phyloP scores from a whole-genome alignment of 1,140 invertebrate genomes.

The Macrosteles quadrilineatus region DNA sequence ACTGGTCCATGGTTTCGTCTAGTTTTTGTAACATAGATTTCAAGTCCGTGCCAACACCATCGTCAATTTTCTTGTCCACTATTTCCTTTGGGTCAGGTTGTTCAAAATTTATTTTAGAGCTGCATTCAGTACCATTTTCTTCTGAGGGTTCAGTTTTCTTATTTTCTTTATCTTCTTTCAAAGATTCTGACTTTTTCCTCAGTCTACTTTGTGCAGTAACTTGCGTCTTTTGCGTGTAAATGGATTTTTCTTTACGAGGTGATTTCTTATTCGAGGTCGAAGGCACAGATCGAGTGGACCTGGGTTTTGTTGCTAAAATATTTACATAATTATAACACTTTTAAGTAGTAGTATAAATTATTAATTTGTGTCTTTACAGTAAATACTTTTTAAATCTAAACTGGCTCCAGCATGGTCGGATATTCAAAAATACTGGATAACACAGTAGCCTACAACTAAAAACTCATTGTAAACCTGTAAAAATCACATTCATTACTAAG shows the following conservation, averaged over 20 bases:
- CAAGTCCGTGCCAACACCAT: neutral
- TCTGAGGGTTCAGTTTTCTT: neutral
- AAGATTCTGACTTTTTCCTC: neutral
- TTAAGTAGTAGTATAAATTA: too few species aligned
- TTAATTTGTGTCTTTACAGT: too few species aligned
- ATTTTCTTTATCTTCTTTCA: slow-evolving; percentile 20
- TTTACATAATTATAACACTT: too few species aligned
- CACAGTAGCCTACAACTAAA: too few species aligned
- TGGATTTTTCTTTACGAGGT: neutral
- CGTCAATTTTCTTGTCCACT: neutral
- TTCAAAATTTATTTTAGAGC: neutral
- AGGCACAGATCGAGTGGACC: neutral
- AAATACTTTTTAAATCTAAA: too few species aligned
- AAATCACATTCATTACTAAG: too few species aligned
- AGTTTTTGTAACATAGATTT: neutral
- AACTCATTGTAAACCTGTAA: too few species aligned
- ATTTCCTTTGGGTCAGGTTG: neutral
- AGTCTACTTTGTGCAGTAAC: neutral
- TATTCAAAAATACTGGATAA: too few species aligned
- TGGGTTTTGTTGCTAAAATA: neutral
- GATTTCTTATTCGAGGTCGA: neutral
- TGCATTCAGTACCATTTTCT: neutral
- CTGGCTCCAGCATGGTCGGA: too few species aligned
- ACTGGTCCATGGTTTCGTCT: slow-evolving; percentile 4
- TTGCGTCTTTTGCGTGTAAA: neutral